phyloP scores from a whole-genome alignment of 2,797 vertebrate genomes.

The Salmo trutta region DNA sequence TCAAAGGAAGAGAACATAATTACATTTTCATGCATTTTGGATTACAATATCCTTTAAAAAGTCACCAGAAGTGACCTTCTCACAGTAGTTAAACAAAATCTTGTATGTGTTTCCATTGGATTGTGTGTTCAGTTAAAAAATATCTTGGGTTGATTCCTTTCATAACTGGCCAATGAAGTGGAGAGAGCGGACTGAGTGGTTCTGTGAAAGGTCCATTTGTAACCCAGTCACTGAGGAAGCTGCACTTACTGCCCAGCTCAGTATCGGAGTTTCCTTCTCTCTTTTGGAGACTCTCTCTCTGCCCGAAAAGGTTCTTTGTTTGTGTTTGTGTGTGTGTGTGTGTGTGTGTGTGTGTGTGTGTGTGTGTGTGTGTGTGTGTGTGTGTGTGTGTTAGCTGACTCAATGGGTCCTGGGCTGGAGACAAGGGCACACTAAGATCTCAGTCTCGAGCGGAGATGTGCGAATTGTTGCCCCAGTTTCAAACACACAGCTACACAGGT shows the following conservation, averaged over 20 bases:
- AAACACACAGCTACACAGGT: conserved; percentile 4
- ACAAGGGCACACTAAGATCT: neutral
- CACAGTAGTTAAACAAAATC: neutral
- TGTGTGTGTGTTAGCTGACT: neutral
- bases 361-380: conserved; percentile 16
- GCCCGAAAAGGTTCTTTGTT: conserved; percentile 52
- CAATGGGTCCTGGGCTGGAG: neutral
- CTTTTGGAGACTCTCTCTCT: conserved; percentile 66
- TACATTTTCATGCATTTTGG: too few species aligned
- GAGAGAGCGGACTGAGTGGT: conserved; percentile 46
- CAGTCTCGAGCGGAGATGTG: neutral
- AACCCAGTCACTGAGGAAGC: conserved; percentile 61
- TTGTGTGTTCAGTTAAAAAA: neutral
- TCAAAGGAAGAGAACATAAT: too few species aligned
- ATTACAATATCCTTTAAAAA: too few species aligned
- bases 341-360: neutral
- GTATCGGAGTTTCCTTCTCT: conserved; percentile 43
- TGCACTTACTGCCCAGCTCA: conserved; percentile 62
- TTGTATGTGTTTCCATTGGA: neutral
- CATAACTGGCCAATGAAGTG: conserved; percentile 48
- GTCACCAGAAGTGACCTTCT: too few species aligned
- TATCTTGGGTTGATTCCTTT: conserved; percentile 23
- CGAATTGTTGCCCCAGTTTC: neutral
- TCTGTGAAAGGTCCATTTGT: conserved; percentile 69
- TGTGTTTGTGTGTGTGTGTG: neutral